Base-by-base conservation (phyloP, 2,888 invertebrate genomes). In the Acholoe squamosa region DNA sequence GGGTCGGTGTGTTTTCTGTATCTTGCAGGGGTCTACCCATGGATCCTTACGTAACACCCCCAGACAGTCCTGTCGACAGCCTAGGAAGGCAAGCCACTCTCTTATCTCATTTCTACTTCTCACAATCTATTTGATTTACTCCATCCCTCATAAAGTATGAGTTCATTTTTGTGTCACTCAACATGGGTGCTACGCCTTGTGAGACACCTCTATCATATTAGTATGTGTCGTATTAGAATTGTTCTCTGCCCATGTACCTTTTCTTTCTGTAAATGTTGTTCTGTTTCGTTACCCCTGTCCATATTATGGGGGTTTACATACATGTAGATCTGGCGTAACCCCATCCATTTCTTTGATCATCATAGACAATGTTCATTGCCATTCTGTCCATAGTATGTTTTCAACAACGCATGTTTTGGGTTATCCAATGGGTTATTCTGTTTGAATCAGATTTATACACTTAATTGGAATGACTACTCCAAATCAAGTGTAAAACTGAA, bases 21-120 rank as follows among this genome's bases (percentile, higher is more conserved):
- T 84, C 52, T 86, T 86, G 5, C 86, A 86, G 86, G 86, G 86
- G 86, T 86, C 56, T 86, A 19, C 52, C 86, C 86, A 86, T 86
- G 86, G 86, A 86, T 86, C 86, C 86, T 19, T 86, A 86, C 33
- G 86, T 86, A 5, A 86, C 86, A 10, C 86, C 86, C 86, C 86
- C 86, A 52, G 86, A 86, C 86, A 86, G 86, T 56, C 86, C 86
- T 52, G 86, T 86, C 52, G 86, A 86, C 86, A 86, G 86, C 86
- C 86, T 86, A 52, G 86, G 86, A 52, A 86, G 86, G 86, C 86
- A 86, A 86, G 86, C 86, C 86, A 86, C 28, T 51, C 86, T 86
- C 86, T 25, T 61, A 7, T 14, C 61, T 61, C n/a, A 3, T 51
- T 51, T 10, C 28, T 28, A 43, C 84, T 84, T 84, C n/a, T 34